Evolutionary conservation across 2,113 vertebrate genomes (phyloP).

Genomic region (Pseudopipra pipra): DNA sequence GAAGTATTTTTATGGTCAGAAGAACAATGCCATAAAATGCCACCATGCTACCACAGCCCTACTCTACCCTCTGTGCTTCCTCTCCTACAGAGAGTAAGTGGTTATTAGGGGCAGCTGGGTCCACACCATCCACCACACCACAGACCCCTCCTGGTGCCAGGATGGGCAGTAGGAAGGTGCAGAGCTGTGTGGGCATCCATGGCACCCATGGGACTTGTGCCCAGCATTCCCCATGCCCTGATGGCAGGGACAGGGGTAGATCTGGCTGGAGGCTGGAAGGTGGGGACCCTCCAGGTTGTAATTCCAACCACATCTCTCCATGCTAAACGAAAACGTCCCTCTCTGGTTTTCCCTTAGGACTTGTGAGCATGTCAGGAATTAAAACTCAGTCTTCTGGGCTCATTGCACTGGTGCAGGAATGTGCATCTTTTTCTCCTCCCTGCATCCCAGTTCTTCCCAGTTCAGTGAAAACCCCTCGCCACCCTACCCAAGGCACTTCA

Average conservation of each 20-base stretch:
- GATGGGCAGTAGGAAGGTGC: neutral
- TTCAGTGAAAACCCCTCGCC: neutral
- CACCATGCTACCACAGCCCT: neutral
- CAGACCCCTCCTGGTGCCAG: neutral
- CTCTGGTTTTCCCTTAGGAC: neutral
- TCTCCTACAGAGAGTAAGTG: neutral
- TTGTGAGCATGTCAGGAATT: neutral
- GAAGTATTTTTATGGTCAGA: neutral
- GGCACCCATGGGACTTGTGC: neutral
- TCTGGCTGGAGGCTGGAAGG: neutral
- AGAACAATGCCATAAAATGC: neutral
- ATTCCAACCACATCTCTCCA: neutral
- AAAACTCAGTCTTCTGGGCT: neutral
- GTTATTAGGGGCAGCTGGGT: neutral
- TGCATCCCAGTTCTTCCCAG: neutral
- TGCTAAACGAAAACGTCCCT: neutral
- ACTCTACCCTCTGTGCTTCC: rapidly evolving
- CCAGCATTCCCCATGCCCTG: neutral
- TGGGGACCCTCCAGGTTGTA: neutral
- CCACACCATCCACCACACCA: neutral
- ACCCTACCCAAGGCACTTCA: neutral
- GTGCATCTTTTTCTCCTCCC: neutral
- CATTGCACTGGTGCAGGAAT: neutral
- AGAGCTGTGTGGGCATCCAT: neutral
- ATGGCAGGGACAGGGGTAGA: neutral